phyloP scores from a whole-genome alignment of 2,797 vertebrate species.

The Mycteria americana region DNA sequence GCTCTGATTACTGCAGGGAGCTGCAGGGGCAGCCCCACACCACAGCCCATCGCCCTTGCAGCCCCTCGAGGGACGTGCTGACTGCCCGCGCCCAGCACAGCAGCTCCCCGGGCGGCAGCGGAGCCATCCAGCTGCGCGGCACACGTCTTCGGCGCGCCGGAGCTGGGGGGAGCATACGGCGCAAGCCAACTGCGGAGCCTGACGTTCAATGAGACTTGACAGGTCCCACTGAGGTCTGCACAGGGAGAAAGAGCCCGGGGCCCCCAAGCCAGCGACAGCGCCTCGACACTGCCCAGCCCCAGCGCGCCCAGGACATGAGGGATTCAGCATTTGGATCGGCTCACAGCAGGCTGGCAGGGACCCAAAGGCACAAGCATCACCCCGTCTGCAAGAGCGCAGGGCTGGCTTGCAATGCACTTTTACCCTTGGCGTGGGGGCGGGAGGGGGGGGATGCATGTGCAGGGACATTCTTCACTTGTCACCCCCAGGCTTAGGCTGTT shows the following conservation, averaged over 20 bases:
- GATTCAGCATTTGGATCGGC: not conserved
- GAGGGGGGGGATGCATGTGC: not conserved
- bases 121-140: accelerated
- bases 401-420: not conserved
- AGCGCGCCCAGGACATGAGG: accelerated
- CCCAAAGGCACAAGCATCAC: not conserved
- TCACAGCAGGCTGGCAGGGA: not conserved
- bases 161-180: not conserved
- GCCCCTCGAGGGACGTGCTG: accelerated
- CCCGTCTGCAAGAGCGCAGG: not conserved
- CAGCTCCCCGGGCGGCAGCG: not conserved
- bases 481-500: not conserved
- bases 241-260: accelerated
- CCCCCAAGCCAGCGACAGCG: not conserved
- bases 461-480: slow-evolving; percentile 1
- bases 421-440: not conserved
- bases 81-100: accelerated
- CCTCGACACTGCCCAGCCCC: not conserved
- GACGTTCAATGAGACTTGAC: not conserved
- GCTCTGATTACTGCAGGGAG: not conserved
- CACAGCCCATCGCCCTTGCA: not conserved
- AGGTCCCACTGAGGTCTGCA: not conserved
- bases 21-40: not conserved
- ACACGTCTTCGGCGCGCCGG: accelerated
- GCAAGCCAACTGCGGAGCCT: not conserved